These are phyloP conservation scores for Gymnothorax reevesii DNA, from an alignment of 2,797 vertebrate species.

Conservation along the genomic window DNA sequence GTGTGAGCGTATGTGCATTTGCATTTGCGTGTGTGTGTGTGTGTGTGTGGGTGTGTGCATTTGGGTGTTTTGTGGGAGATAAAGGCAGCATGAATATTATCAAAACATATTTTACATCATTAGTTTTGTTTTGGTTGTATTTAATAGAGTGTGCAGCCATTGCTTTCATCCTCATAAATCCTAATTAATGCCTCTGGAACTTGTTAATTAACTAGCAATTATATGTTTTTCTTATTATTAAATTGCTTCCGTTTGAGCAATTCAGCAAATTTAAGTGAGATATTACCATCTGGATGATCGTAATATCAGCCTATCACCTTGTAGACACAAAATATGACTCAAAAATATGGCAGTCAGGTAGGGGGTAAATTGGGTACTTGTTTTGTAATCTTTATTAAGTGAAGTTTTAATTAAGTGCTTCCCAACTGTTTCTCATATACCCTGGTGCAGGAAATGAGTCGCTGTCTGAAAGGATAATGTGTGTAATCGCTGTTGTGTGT, in stretches of 20 bases:
- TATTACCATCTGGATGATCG: not conserved
- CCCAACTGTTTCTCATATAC: not conserved
- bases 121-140: not conserved
- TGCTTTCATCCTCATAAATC: not conserved
- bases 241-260: not conserved
- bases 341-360: not conserved
- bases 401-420: not conserved
- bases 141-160: not conserved
- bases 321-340: not conserved
- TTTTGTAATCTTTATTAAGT: not conserved
- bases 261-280: not conserved
- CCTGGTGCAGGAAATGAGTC: not conserved
- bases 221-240: not conserved
- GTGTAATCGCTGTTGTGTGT: not conserved
- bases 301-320: not conserved
- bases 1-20: constrained; percentile 27
- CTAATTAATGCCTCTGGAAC: not conserved
- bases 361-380: not conserved
- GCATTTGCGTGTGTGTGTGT: constrained; percentile 27
- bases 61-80: not conserved
- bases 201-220: not conserved
- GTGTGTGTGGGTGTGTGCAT: constrained; percentile 20
- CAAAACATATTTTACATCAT: not conserved
- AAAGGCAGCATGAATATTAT: not conserved
- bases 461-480: not conserved